A percentile compares a stretch with the other conserved stretches of the same genome.
Evolutionary conservation across 2,113 vertebrate species (phyloP).

Genomic region (Camelus bactrianus): DNA sequence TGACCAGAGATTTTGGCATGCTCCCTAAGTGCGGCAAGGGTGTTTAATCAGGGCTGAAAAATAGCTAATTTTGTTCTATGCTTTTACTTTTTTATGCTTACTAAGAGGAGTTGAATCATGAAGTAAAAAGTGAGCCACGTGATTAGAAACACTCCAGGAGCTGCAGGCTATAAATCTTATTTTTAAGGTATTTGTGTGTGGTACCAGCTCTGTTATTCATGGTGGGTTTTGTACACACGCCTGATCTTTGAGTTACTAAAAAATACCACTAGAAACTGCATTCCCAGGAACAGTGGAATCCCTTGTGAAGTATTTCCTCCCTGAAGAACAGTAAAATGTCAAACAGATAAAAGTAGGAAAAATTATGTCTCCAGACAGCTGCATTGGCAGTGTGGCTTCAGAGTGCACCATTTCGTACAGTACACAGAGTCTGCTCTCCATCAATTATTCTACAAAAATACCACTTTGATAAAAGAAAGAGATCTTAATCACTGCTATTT

Average conservation of each 20-base stretch:
- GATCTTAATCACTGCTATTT: conserved; percentile 39
- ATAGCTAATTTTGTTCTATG: background rate
- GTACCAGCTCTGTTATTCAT: background rate
- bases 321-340: conserved; percentile 76
- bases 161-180: conserved; percentile 16
- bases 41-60: conserved; percentile 13
- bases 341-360: conserved; percentile 71
- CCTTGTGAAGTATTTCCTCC: conserved; percentile 64
- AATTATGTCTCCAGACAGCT: conserved; percentile 68
- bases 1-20: background rate
- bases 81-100: conserved; percentile 26
- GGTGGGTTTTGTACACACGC: conserved; percentile 50
- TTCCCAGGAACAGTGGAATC: conserved; percentile 24
- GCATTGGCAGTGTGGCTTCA: background rate
- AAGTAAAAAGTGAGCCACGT: background rate
- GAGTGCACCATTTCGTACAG: background rate
- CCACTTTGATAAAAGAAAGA: conserved; percentile 50
- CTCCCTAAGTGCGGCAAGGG: background rate
- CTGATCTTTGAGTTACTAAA: conserved; percentile 66
- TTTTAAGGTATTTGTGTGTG: conserved; percentile 17
- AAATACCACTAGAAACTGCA: conserved; percentile 19
- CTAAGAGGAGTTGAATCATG: conserved; percentile 9
- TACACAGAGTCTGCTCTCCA: conserved; percentile 41
- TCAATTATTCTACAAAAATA: conserved; percentile 42
- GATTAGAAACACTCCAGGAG: conserved; percentile 3